These are phyloP conservation scores for Zeus faber DNA, from an alignment of 2,113 vertebrate species.

Conservation along the genomic window DNA sequence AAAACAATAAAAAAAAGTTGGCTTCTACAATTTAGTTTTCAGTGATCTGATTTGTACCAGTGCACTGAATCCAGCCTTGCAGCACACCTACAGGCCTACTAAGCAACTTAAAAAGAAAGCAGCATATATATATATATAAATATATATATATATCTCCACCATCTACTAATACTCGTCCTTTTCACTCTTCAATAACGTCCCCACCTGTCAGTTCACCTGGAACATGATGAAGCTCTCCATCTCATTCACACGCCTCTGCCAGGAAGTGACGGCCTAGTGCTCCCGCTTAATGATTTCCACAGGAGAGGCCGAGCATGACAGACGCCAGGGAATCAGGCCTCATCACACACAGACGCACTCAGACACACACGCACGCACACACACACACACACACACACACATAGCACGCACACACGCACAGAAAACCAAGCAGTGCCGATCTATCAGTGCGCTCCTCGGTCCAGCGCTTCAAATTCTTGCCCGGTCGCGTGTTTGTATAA, in stretches of 20 bases:
- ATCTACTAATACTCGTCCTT: slow-evolving; percentile 5
- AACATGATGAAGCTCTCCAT: slow-evolving; percentile 62
- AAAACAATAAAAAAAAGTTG: no score
- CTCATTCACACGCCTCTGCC: slow-evolving; percentile 53
- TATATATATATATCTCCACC: no score
- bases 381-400: slow-evolving; percentile 24
- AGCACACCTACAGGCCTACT: no score
- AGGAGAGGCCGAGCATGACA: slow-evolving; percentile 67
- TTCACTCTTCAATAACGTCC: slow-evolving; percentile 31
- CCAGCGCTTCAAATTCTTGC: slow-evolving; percentile 52
- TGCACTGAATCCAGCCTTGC: no score
- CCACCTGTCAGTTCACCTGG: slow-evolving; percentile 51
- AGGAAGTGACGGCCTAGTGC: slow-evolving; percentile 73
- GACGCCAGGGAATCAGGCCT: slow-evolving; percentile 58
- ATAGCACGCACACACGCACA: not conserved
- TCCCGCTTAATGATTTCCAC: slow-evolving; percentile 76
- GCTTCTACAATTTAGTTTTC: no score
- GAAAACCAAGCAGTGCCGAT: slow-evolving; percentile 45
- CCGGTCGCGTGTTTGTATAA: slow-evolving; percentile 66
- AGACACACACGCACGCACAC: slow-evolving; percentile 14
- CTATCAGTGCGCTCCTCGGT: slow-evolving; percentile 57
- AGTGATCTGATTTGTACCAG: no score
- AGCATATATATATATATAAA: no score
- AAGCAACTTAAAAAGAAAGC: no score
- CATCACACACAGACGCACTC: slow-evolving; percentile 26